These are phyloP conservation scores for Lepilemur ruficaudatus DNA, from an alignment of 2,797 vertebrate species.

Conservation along the genomic window DNA sequence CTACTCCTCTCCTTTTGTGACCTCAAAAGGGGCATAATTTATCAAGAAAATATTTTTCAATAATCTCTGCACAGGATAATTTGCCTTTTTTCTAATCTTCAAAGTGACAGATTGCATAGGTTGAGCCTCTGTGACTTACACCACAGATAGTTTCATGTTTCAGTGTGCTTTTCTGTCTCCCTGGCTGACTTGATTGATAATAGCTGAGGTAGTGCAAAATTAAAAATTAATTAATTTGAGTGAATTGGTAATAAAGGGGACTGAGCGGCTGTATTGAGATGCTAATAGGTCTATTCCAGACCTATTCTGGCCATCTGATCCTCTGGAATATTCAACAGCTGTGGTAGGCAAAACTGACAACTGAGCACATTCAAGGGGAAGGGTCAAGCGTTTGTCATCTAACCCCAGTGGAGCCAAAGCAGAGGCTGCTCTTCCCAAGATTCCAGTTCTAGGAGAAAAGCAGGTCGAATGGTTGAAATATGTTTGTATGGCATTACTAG, in stretches of 20 bases:
- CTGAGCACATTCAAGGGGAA: slow-evolving; percentile 14
- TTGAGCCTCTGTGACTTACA: slow-evolving; percentile 67
- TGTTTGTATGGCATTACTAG: background rate
- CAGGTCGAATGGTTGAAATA: slow-evolving; percentile 48
- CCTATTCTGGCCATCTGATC: slow-evolving; percentile 72
- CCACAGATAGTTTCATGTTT: slow-evolving; percentile 78
- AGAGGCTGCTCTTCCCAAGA: background rate
- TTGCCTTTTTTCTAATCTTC: slow-evolving; percentile 78
- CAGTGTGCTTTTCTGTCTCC: slow-evolving; percentile 57
- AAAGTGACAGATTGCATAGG: slow-evolving; percentile 79
- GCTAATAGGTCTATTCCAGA: slow-evolving; percentile 77
- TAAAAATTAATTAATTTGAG: slow-evolving; percentile 88
- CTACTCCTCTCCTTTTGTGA: slow-evolving; percentile 1
- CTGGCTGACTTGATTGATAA: slow-evolving; percentile 84
- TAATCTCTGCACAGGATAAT: slow-evolving; percentile 77
- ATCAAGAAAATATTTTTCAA: slow-evolving; percentile 78
- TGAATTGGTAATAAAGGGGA: slow-evolving; percentile 82
- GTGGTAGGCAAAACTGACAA: slow-evolving; percentile 61
- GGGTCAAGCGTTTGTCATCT: slow-evolving; percentile 65
- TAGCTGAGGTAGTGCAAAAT: slow-evolving; percentile 82
- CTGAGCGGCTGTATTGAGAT: slow-evolving; percentile 74
- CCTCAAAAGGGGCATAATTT: slow-evolving; percentile 74
- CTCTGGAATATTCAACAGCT: slow-evolving; percentile 62
- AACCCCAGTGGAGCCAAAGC: background rate
- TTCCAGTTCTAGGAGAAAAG: background rate